These are phyloP conservation scores for Maniola hyperantus DNA, from an alignment of 2,888 invertebrate species.

Conservation along the genomic window DNA sequence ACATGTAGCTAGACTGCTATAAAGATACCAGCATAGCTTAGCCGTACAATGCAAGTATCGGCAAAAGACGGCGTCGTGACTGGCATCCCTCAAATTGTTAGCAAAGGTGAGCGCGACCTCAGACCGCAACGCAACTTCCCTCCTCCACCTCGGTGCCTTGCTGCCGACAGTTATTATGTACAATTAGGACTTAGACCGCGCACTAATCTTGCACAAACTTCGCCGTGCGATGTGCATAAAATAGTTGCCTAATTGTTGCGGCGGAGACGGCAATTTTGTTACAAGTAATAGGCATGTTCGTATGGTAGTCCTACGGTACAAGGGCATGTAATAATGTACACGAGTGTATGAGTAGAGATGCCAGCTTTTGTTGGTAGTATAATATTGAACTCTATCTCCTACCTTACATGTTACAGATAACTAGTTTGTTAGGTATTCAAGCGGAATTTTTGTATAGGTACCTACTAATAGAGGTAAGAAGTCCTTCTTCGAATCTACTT, in stretches of 20 bases:
- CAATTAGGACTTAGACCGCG: constrained; percentile 71
- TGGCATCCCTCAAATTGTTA: constrained; percentile 70
- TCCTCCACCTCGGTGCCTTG: constrained; percentile 60
- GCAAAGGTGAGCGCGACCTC: constrained; percentile 59
- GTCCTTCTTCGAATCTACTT: too few species aligned
- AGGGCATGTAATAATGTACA: neutral
- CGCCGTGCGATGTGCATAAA: constrained; percentile 50
- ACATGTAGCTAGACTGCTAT: neutral
- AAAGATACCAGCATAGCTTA: neutral
- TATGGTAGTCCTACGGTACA: neutral
- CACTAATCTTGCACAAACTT: constrained; percentile 70
- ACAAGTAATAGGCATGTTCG: neutral
- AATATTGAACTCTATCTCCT: too few species aligned
- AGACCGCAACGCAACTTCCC: constrained; percentile 52
- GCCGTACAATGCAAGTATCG: constrained; percentile 24
- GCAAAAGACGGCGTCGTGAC: constrained; percentile 56
- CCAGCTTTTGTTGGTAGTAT: too few species aligned
- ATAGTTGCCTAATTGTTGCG: constrained; percentile 83
- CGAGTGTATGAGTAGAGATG: too few species aligned
- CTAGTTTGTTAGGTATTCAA: too few species aligned
- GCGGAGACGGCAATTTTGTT: constrained; percentile 45
- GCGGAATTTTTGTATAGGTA: too few species aligned
- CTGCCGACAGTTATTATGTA: constrained; percentile 69
- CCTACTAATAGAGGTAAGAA: too few species aligned
- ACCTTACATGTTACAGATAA: too few species aligned